Conservation (phyloP, 64 coral and sea anemone genomes). For the Stichodactyla mertensii region DNA sequence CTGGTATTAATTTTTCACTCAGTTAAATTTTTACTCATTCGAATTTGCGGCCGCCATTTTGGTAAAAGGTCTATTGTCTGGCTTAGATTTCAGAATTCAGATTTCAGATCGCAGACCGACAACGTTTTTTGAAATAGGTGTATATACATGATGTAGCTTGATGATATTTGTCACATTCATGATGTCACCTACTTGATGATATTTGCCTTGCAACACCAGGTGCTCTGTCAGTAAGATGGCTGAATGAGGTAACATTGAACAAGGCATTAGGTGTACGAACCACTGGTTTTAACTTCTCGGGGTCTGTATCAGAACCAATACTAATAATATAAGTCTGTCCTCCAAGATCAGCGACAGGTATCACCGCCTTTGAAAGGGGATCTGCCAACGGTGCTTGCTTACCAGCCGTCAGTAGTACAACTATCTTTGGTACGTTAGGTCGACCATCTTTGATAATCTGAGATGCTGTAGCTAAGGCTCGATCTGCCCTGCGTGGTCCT, state of each 20-base stretch:
- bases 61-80: too few species aligned
- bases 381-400: not conserved
- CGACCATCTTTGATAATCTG: not conserved
- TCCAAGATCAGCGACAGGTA: not conserved
- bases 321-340: not conserved
- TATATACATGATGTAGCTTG: not conserved
- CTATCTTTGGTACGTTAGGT: constrained; percentile 17
- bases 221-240: not conserved
- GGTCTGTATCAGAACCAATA: constrained; percentile 5
- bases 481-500: constrained; percentile 24
- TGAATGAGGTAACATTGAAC: constrained; percentile 18
- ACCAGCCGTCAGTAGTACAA: constrained; percentile 29
- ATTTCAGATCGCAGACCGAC: too few species aligned
- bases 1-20: too few species aligned
- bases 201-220: constrained; percentile 14
- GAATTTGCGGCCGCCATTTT: too few species aligned
- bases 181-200: not conserved
- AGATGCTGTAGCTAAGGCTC: constrained; percentile 23
- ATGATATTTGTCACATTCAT: not conserved
- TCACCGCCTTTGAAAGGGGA: not conserved
- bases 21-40: too few species aligned
- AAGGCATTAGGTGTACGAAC: not conserved
- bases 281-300: not conserved
- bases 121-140: too few species aligned
- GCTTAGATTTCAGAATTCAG: too few species aligned